These are phyloP conservation scores for Limnothrissa miodon DNA, from an alignment of 2,113 vertebrate species.

Conservation along the genomic window DNA sequence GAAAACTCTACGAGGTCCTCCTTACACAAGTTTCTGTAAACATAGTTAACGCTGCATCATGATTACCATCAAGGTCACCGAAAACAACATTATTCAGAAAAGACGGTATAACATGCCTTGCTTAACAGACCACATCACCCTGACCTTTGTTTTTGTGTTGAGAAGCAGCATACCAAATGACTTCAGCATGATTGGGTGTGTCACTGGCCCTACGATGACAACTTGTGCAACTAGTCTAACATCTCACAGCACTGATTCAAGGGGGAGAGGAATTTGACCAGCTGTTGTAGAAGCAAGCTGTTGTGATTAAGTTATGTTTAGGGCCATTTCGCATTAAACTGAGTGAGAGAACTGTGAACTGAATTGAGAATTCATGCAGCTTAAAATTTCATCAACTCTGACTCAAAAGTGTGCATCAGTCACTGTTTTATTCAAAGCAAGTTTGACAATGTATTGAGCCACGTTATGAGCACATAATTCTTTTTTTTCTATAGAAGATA, in stretches of 20 bases:
- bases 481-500: background rate
- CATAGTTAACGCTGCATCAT: slow-evolving; percentile 15
- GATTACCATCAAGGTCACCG: background rate
- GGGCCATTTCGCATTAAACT: background rate
- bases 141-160: background rate
- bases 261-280: background rate
- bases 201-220: background rate
- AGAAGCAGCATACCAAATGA: background rate
- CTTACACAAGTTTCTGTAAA: slow-evolving; percentile 26
- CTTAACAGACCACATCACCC: background rate
- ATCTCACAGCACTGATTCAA: background rate
- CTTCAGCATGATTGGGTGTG: background rate
- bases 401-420: background rate
- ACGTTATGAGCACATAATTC: background rate
- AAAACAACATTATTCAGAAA: background rate
- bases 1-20: background rate
- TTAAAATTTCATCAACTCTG: background rate
- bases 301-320: background rate
- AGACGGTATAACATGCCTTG: background rate
- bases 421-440: background rate
- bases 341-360: background rate
- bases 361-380: background rate
- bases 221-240: background rate
- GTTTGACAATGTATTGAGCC: background rate
- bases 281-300: background rate